Conservation (phyloP, 1,140 invertebrate genomes). For the Ylistrum balloti region DNA sequence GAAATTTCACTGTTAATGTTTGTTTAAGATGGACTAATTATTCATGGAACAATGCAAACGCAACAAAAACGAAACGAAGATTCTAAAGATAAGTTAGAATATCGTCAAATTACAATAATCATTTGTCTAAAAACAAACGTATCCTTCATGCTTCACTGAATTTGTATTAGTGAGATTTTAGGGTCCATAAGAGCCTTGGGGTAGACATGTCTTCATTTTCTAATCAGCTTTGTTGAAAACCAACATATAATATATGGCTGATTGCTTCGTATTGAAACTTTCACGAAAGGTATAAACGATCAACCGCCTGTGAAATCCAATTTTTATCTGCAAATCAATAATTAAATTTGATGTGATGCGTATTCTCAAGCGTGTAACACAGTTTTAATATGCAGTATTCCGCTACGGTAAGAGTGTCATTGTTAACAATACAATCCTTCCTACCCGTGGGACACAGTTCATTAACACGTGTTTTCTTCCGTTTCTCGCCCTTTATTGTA, state of each 20-base stretch:
- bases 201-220: not conserved
- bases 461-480: too few relatives aligned
- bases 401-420: not conserved
- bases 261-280: not conserved
- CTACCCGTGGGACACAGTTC: too few relatives aligned
- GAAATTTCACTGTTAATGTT: not conserved
- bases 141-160: not conserved
- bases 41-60: not conserved
- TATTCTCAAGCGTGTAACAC: not conserved
- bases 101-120: not conserved
- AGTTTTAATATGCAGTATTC: not conserved
- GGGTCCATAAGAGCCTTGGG: not conserved
- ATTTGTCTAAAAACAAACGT: not conserved
- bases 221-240: not conserved
- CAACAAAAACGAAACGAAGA: not conserved
- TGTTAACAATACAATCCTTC: too few relatives aligned
- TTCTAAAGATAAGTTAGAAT: not conserved
- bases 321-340: slow-evolving; percentile 22
- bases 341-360: slow-evolving; percentile 28
- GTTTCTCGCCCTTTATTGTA: too few relatives aligned
- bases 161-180: not conserved
- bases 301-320: not conserved
- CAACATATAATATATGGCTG: not conserved
- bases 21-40: not conserved
- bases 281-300: not conserved